These are phyloP conservation scores for Drosophila monieri DNA, from an alignment of 2,888 invertebrate genomes.

Conservation along the genomic window DNA sequence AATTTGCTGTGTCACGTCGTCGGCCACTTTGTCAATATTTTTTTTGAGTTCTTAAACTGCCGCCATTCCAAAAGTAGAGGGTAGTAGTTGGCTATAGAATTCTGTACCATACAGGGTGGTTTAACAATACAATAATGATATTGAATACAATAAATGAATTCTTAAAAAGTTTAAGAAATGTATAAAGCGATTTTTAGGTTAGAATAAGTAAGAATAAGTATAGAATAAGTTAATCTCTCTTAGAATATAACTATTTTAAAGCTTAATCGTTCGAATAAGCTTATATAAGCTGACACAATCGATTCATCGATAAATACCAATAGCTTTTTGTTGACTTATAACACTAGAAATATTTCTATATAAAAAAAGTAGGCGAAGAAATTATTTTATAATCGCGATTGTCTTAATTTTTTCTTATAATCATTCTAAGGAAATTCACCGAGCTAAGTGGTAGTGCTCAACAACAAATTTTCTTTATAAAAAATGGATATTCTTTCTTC, in stretches of 20 bases:
- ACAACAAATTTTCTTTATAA: not conserved
- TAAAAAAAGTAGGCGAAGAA: not conserved
- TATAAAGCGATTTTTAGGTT: too few species aligned
- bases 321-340: not conserved
- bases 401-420: not conserved
- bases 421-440: not conserved
- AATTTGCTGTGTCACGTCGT: conserved; percentile 70
- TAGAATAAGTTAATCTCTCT: too few species aligned
- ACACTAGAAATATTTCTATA: not conserved
- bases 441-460: not conserved
- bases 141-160: too few species aligned
- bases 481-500: not conserved
- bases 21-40: conserved; percentile 66
- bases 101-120: conserved; percentile 19
- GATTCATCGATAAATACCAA: not conserved
- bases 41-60: conserved; percentile 55
- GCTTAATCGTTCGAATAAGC: too few species aligned
- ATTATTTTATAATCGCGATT: too few species aligned
- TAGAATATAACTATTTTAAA: too few species aligned
- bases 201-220: too few species aligned
- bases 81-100: not conserved
- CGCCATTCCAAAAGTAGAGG: conserved; percentile 26
- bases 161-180: too few species aligned
- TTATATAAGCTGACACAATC: not conserved
- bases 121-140: too few species aligned